Evolutionary conservation across 2,113 vertebrate species (phyloP).

Genomic region (Cavia aperea): DNA sequence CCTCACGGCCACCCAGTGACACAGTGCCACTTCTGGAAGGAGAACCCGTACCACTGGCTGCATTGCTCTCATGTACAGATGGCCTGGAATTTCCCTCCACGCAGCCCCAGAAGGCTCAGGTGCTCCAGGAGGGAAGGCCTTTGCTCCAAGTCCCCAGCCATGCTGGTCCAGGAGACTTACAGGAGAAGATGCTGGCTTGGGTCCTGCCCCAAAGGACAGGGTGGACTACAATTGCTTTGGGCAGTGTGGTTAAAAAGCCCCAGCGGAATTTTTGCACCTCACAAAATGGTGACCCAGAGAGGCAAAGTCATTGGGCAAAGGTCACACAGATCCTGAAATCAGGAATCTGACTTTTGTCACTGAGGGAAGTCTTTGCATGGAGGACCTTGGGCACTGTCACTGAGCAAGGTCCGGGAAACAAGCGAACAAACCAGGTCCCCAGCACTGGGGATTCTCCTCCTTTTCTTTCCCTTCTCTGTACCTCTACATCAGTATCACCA

Average conservation of each 20-base stretch:
- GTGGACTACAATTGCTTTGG: background rate
- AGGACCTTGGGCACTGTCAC: background rate
- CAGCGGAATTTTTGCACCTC: background rate
- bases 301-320: background rate
- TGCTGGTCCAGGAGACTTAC: background rate
- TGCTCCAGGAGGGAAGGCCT: conserved; percentile 54
- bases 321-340: background rate
- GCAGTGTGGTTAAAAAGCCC: background rate
- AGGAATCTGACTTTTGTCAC: background rate
- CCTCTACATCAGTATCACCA: rapidly evolving
- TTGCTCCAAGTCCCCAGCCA: conserved; percentile 37
- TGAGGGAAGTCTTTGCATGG: background rate
- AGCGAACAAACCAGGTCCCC: background rate
- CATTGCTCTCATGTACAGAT: conserved; percentile 44
- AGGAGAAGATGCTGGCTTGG: background rate
- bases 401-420: background rate
- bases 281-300: background rate
- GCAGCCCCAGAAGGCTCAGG: conserved; percentile 20
- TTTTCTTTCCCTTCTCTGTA: background rate
- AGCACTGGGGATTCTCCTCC: background rate
- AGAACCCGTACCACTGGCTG: conserved; percentile 8
- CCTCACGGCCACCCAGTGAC: conserved; percentile 20
- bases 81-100: conserved; percentile 62
- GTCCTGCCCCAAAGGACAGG: background rate
- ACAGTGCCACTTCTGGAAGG: conserved; percentile 37